Conservation (phyloP, 2,888 invertebrate genomes). For the Hymenopus coronatus region DNA sequence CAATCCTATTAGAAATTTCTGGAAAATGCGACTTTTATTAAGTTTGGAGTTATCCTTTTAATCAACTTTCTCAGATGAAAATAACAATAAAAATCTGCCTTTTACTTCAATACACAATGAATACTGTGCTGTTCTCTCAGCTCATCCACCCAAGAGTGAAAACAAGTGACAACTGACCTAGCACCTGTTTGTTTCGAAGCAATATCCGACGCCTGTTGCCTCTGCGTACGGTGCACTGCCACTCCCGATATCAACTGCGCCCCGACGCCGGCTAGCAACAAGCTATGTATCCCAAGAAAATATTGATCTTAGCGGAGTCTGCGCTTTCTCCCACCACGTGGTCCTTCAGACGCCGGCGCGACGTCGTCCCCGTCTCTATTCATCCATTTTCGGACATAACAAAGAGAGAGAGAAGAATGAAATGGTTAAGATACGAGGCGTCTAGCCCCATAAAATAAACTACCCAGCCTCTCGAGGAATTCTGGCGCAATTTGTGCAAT, state of each 20-base stretch:
- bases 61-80: too few relatives aligned
- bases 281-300: slow-evolving; percentile 4
- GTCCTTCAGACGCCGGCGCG: slow-evolving; percentile 12
- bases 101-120: neutral
- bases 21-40: too few relatives aligned
- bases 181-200: neutral
- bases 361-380: neutral
- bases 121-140: neutral
- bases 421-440: neutral
- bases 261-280: slow-evolving; percentile 6
- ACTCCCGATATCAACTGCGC: slow-evolving; percentile 21
- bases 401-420: neutral
- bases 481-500: neutral
- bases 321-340: slow-evolving; percentile 22
- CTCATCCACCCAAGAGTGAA: neutral
- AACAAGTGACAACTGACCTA: neutral
- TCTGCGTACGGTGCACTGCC: neutral
- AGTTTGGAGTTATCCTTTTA: too few relatives aligned
- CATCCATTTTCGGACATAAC: neutral
- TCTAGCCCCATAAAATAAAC: neutral
- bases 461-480: neutral
- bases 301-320: slow-evolving; percentile 22
- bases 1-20: too few relatives aligned
- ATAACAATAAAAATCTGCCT: too few relatives aligned
- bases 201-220: neutral